Percentiles rank a stretch among this genome's conserved stretches.
Conservation (phyloP, 2,888 invertebrate species). For the Callinectes sapidus region DNA sequence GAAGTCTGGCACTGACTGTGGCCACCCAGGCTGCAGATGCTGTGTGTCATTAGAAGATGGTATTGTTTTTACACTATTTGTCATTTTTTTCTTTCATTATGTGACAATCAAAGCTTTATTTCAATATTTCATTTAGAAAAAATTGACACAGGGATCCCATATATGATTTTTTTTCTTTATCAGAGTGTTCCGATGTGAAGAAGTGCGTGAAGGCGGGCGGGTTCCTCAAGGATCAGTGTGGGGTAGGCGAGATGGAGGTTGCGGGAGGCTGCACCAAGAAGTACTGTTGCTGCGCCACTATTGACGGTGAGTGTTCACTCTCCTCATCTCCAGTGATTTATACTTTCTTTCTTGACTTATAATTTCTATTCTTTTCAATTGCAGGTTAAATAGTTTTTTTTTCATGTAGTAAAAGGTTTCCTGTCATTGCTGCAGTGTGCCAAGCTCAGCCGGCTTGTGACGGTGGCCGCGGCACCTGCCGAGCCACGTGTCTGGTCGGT, state of each 20-base stretch:
- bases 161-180: not conserved
- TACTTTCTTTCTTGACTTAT: not conserved
- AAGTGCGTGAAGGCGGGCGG: not conserved
- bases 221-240: not conserved
- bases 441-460: not conserved
- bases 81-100: not conserved
- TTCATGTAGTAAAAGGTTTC: not conserved
- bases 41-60: not conserved
- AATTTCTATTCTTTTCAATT: not conserved
- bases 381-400: not conserved
- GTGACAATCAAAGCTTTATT: not conserved
- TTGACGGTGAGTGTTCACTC: not conserved
- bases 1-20: not conserved
- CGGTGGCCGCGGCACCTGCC: not conserved
- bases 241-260: not conserved
- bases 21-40: not conserved
- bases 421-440: not conserved
- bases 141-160: not conserved
- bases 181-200: not conserved
- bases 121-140: too few species aligned
- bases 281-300: not conserved
- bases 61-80: not conserved
- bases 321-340: not conserved
- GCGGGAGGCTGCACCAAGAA: conserved; percentile 4
- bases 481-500: not conserved